A percentile compares a stretch with the other conserved stretches of the same genome.
Evolutionary conservation across 2,888 invertebrate genomes (phyloP).

Genomic region (Brachynemurus nebulosus): DNA sequence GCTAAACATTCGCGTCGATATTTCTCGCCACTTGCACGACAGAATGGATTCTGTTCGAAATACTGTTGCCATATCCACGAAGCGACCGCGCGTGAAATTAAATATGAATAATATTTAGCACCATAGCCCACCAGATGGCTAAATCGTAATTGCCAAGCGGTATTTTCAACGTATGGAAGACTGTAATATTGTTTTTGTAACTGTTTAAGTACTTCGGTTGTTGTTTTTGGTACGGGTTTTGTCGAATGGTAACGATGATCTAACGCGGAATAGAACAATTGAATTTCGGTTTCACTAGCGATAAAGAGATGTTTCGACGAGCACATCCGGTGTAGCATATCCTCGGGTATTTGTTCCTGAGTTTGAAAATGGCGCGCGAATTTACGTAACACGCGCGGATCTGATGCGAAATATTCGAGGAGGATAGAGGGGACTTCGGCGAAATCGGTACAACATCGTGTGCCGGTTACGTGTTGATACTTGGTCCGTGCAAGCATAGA

Average conservation of each 20-base stretch:
- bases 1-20: slow-evolving; percentile 64
- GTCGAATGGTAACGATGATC: slow-evolving; percentile 82
- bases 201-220: slow-evolving; percentile 59
- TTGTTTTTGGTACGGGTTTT: slow-evolving; percentile 35
- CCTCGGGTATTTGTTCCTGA: slow-evolving; percentile 65
- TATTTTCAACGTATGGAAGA: slow-evolving; percentile 73
- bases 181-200: slow-evolving; percentile 75
- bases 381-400: slow-evolving; percentile 66
- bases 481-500: slow-evolving; percentile 92
- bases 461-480: slow-evolving; percentile 96
- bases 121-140: slow-evolving; percentile 96
- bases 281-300: slow-evolving; percentile 74
- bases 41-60: slow-evolving; percentile 67
- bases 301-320: slow-evolving; percentile 77
- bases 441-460: slow-evolving; percentile 93
- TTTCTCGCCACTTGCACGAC: slow-evolving; percentile 59
- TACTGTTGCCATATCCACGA: slow-evolving; percentile 85
- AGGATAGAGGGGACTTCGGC: slow-evolving; percentile 98
- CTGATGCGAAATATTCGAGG: slow-evolving; percentile 94
- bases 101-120: slow-evolving; percentile 95
- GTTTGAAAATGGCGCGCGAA: slow-evolving; percentile 90
- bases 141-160: slow-evolving; percentile 93
- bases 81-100: slow-evolving; percentile 87
- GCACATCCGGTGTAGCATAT: slow-evolving; percentile 65
- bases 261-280: slow-evolving; percentile 81